phyloP scores from a whole-genome alignment of 2,888 invertebrate species.

The Cetonia aurata region DNA sequence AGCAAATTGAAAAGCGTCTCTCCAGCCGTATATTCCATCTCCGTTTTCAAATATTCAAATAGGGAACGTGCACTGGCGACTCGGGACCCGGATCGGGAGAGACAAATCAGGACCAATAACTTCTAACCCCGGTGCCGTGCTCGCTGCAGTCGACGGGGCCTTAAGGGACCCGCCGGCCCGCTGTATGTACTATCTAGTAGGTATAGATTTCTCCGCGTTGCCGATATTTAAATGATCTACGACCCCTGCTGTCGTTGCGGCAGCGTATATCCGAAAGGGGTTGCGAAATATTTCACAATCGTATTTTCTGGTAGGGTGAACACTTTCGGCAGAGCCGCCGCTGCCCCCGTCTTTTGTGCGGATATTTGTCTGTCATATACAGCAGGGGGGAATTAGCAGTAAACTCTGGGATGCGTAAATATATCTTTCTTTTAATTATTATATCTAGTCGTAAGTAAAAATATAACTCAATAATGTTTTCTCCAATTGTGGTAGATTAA shows the following conservation, averaged over 20 bases:
- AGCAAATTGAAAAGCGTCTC: conserved; percentile 29
- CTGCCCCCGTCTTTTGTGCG: conserved; percentile 10
- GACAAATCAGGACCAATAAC: conserved; percentile 30
- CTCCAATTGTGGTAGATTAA: too few relatives aligned
- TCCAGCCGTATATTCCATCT: not conserved
- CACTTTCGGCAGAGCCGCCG: not conserved
- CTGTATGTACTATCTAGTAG: too few relatives aligned
- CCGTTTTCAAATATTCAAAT: conserved; percentile 31
- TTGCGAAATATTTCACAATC: conserved; percentile 18
- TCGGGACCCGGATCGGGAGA: conserved; percentile 8
- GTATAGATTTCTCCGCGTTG: conserved; percentile 10
- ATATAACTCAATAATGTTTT: too few relatives aligned
- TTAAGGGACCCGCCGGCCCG: conserved; percentile 8
- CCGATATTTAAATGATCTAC: conserved; percentile 21
- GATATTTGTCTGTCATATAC: not conserved
- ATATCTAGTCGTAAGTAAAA: too few relatives aligned
- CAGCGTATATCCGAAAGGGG: conserved; percentile 8
- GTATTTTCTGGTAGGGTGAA: conserved; percentile 24
- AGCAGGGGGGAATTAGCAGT: not conserved
- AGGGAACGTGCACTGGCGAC: not conserved
- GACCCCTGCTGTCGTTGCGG: not conserved
- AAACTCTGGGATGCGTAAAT: too few relatives aligned
- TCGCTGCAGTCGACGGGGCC: conserved; percentile 6
- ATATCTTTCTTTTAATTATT: too few relatives aligned
- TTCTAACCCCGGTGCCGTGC: not conserved